Evolutionary conservation across 2,113 vertebrate species (phyloP).

Genomic region (Athene cunicularia): DNA sequence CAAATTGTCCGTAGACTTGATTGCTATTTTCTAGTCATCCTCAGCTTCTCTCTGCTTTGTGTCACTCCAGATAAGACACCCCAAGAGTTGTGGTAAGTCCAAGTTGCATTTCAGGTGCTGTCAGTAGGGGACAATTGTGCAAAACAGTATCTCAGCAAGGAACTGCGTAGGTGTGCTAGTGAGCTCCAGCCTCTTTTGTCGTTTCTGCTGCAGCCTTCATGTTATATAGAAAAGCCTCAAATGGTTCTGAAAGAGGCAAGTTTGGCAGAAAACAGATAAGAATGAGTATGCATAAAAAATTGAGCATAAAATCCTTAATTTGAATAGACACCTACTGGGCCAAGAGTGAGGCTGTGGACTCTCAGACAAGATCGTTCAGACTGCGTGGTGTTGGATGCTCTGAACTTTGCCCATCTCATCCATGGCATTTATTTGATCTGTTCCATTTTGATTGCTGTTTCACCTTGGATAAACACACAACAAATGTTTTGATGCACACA

Average conservation of each 20-base stretch:
- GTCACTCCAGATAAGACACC: not conserved
- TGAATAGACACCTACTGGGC: not conserved
- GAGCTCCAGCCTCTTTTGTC: not conserved
- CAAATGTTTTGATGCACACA: not conserved
- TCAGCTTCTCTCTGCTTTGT: not conserved
- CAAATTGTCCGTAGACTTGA: not conserved
- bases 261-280: not conserved
- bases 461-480: not conserved
- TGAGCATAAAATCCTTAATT: not conserved
- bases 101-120: not conserved
- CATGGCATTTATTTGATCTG: not conserved
- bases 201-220: not conserved
- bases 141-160: not conserved
- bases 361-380: not conserved
- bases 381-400: not conserved
- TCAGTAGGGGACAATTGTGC: not conserved
- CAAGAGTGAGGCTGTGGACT: not conserved
- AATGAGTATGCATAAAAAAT: not conserved
- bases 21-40: not conserved
- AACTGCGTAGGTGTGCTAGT: accelerated
- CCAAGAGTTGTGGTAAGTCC: not conserved
- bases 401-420: not conserved
- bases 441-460: not conserved
- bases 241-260: not conserved
- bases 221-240: not conserved